Percentiles rank a stretch among this genome's conserved stretches.
Evolutionary conservation across 2,113 vertebrate genomes (phyloP).

Genomic region (Melanocharis versteri): DNA sequence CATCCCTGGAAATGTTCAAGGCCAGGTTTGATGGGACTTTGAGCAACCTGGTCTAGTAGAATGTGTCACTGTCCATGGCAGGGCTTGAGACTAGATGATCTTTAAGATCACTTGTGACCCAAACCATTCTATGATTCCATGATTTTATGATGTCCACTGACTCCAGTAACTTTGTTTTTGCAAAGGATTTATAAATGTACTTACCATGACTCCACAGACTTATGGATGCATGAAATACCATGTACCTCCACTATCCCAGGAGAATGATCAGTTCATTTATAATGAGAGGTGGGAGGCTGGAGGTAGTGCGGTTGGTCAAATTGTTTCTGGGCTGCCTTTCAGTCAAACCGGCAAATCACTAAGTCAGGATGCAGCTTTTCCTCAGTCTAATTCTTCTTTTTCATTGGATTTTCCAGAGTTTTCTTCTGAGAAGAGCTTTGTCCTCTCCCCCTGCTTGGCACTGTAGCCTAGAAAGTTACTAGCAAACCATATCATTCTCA

Average conservation of each 20-base stretch:
- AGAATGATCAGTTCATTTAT: neutral
- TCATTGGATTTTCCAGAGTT: neutral
- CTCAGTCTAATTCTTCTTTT: neutral
- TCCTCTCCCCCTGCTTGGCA: neutral
- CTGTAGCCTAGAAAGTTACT: neutral
- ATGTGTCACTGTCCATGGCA: neutral
- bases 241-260: neutral
- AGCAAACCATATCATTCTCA: neutral
- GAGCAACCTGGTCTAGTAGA: neutral
- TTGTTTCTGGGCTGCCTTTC: neutral
- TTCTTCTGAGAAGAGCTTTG: neutral
- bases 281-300: neutral
- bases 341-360: neutral
- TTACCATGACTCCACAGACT: neutral
- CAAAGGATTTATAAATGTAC: neutral
- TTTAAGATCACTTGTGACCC: neutral
- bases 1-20: neutral
- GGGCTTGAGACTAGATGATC: neutral
- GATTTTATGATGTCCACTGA: neutral
- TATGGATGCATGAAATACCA: neutral
- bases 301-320: neutral
- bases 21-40: neutral
- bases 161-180: neutral
- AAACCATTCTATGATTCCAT: neutral
- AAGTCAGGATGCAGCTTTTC: neutral